These are phyloP conservation scores for Coregonus clupeaformis DNA, from an alignment of 2,113 vertebrate genomes.

Conservation along the genomic window DNA sequence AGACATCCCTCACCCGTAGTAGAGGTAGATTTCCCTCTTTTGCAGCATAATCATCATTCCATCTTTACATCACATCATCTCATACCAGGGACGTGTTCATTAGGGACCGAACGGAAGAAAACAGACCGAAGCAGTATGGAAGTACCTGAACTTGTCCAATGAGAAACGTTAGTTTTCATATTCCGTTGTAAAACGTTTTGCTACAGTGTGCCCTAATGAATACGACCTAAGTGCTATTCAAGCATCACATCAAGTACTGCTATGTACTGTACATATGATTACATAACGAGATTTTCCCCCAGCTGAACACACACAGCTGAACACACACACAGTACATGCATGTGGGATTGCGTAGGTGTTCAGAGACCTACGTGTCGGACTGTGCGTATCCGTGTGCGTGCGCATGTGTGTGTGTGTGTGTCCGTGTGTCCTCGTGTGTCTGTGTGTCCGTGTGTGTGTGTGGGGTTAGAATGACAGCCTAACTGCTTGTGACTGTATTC, in stretches of 20 bases:
- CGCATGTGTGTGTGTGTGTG: conserved; percentile 1
- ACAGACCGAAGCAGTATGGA: too few relatives aligned
- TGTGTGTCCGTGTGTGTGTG: neutral
- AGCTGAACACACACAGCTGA: conserved; percentile 11
- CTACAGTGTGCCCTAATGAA: too few relatives aligned
- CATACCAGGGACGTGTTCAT: neutral
- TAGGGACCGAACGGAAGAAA: too few relatives aligned
- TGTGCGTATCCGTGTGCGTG: too few relatives aligned
- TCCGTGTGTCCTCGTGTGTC: neutral
- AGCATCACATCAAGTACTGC: conserved; percentile 33
- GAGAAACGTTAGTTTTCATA: too few relatives aligned
- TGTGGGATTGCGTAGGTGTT: neutral
- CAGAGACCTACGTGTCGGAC: conserved; percentile 1
- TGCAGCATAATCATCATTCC: conserved; percentile 37
- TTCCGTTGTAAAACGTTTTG: too few relatives aligned
- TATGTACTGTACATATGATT: neutral
- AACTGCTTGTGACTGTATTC: conserved; percentile 20
- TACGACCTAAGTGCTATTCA: neutral
- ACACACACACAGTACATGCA: conserved; percentile 25
- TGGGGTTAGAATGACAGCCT: neutral
- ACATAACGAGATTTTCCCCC: neutral
- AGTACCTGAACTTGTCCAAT: too few relatives aligned
- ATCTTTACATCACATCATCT: conserved; percentile 28
- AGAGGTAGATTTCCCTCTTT: conserved; percentile 68
- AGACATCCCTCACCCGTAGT: conserved; percentile 46